Percentiles rank a stretch among this genome's conserved stretches.
Evolutionary conservation across 2,888 invertebrate species (phyloP).

Genomic region (Neria commutata): DNA sequence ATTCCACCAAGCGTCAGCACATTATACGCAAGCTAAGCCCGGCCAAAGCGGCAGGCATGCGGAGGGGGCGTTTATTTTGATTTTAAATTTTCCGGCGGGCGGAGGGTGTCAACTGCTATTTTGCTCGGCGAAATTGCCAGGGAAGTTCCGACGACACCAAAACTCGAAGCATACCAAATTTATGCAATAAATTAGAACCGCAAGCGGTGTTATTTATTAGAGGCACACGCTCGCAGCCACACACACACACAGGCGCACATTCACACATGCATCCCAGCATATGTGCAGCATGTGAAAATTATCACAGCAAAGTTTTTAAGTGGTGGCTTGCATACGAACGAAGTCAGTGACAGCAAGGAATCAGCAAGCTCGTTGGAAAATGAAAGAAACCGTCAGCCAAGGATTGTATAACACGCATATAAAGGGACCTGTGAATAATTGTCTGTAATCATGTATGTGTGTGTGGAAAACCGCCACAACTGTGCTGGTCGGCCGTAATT

Average conservation of each 20-base stretch:
- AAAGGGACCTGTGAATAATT: background rate
- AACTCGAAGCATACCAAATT: background rate
- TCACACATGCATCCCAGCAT: too few species aligned
- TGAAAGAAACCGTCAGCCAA: background rate
- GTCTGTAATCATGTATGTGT: too few species aligned
- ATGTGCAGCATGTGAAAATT: too few species aligned
- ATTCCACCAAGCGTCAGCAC: background rate
- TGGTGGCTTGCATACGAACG: conserved; percentile 11
- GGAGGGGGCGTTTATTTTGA: conserved; percentile 38
- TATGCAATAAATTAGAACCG: background rate
- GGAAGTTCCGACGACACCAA: conserved; percentile 28
- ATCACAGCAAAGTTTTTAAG: too few species aligned
- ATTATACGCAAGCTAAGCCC: background rate
- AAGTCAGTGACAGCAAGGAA: conserved; percentile 30
- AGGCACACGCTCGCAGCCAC: background rate
- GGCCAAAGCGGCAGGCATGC: background rate
- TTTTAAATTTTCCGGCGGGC: conserved; percentile 32
- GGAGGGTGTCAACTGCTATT: conserved; percentile 8
- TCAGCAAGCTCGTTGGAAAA: conserved; percentile 29
- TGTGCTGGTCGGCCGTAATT: conserved; percentile 23
- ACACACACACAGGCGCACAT: too few species aligned
- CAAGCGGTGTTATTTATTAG: conserved; percentile 16
- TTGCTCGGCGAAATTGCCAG: conserved; percentile 29
- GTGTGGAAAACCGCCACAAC: conserved; percentile 17
- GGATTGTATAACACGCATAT: conserved; percentile 17